These are phyloP conservation scores for Palythoa caribaeorum DNA, from an alignment of 92 coral and sea anemone genomes.

Conservation along the genomic window DNA sequence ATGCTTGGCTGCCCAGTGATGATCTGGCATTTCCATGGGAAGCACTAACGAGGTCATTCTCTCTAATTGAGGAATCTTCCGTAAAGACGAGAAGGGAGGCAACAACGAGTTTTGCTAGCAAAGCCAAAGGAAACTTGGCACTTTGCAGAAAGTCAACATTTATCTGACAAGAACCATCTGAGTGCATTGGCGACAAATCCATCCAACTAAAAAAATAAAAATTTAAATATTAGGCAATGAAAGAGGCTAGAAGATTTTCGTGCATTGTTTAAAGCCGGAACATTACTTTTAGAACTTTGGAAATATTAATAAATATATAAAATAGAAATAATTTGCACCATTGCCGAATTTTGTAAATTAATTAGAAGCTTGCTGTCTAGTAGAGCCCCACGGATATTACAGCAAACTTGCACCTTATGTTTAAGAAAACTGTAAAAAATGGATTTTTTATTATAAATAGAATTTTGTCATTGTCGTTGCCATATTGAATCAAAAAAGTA, in stretches of 20 bases:
- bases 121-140: background rate
- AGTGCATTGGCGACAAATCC: background rate
- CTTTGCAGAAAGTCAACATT: background rate
- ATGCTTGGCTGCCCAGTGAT: slow-evolving; percentile 13
- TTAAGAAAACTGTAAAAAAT: too few relatives aligned
- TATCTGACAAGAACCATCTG: background rate
- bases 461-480: too few relatives aligned
- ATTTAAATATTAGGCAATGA: background rate
- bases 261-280: background rate
- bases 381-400: too few relatives aligned
- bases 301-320: background rate
- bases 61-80: background rate
- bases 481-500: too few relatives aligned
- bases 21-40: background rate
- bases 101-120: background rate
- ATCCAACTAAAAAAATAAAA: background rate
- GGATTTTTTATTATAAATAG: too few relatives aligned
- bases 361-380: too few relatives aligned
- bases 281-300: background rate
- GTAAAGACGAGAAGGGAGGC: background rate
- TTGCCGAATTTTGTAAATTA: too few relatives aligned
- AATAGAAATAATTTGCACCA: background rate
- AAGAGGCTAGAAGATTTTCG: background rate
- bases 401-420: too few relatives aligned
- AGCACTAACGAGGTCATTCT: background rate